A percentile compares a stretch with the other conserved stretches of the same genome.
Conservation (phyloP, 2,113 vertebrate genomes). For the Chionis minor region DNA sequence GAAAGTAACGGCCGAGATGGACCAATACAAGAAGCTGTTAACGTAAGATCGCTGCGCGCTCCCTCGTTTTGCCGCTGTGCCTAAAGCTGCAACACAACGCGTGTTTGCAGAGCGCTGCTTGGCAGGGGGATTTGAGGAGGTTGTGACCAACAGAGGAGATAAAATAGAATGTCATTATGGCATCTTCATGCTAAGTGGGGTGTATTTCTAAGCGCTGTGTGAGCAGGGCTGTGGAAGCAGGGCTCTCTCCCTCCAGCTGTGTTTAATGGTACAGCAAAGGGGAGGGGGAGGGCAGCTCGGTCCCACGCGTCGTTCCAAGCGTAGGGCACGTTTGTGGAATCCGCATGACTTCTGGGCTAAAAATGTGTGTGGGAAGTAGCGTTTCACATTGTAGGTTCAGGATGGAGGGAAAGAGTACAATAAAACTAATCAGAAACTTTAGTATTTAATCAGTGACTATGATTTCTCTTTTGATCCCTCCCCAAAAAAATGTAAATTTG, state of each 20-base stretch:
- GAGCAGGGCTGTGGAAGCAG: not conserved
- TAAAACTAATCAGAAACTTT: not conserved
- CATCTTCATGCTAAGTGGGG: accelerated
- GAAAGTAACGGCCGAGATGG: constrained; percentile 73
- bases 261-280: not conserved
- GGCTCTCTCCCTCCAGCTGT: not conserved
- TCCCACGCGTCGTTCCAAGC: not conserved
- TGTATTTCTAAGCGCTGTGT: not conserved
- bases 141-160: not conserved
- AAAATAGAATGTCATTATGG: not conserved
- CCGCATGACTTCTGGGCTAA: accelerated
- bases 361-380: not conserved
- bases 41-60: constrained; percentile 73
- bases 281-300: not conserved
- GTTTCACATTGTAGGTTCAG: not conserved
- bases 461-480: not conserved
- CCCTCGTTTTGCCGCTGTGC: not conserved
- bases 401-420: not conserved
- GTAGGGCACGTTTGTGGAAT: not conserved
- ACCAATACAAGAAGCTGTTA: constrained; percentile 74
- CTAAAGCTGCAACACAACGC: not conserved
- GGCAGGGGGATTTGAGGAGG: not conserved
- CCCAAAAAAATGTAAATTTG: not conserved
- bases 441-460: not conserved
- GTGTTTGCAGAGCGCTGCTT: not conserved